phyloP scores from a whole-genome alignment of 2,797 vertebrate genomes.

The Takifugu ocellatus region DNA sequence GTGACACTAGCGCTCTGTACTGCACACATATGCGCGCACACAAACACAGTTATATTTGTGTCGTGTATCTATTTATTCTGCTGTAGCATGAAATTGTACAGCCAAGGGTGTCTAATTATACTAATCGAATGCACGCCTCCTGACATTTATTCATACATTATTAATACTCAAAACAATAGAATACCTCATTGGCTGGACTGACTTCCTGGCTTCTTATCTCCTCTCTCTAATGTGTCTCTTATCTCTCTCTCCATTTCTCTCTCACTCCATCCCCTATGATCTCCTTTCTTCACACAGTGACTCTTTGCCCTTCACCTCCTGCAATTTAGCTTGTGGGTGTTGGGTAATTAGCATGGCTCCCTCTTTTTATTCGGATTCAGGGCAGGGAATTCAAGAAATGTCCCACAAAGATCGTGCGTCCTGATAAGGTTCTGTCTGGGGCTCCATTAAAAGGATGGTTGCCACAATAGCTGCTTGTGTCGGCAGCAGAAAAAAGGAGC shows the following conservation, averaged over 20 bases:
- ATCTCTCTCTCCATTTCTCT: conserved; percentile 39
- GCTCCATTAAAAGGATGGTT: conserved; percentile 64
- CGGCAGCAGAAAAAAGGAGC: conserved; percentile 23
- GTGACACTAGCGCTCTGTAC: conserved; percentile 41
- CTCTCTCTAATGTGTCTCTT: conserved; percentile 4
- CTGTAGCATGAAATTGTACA: conserved; percentile 69
- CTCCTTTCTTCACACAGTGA: conserved; percentile 52
- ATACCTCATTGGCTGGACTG: conserved; percentile 64
- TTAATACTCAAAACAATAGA: conserved; percentile 76
- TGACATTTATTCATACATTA: conserved; percentile 79
- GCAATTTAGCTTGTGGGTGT: conserved; percentile 70
- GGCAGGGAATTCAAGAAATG: conserved; percentile 76
- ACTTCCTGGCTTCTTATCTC: conserved; percentile 58
- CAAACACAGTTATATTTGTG: conserved; percentile 33
- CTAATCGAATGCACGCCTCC: conserved; percentile 72
- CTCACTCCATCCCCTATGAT: conserved; percentile 36
- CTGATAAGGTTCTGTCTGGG: conserved; percentile 73
- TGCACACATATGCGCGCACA: conserved; percentile 17
- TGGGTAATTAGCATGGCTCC: conserved; percentile 65
- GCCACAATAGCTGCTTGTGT: conserved; percentile 72
- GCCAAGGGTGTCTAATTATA: conserved; percentile 76
- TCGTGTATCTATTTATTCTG: conserved; percentile 54
- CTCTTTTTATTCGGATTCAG: conserved; percentile 66
- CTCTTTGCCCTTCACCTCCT: conserved; percentile 59
- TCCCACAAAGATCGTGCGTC: conserved; percentile 72